Base-by-base conservation (phyloP, 2,797 vertebrate species). In the Dicrostonyx torquatus region DNA sequence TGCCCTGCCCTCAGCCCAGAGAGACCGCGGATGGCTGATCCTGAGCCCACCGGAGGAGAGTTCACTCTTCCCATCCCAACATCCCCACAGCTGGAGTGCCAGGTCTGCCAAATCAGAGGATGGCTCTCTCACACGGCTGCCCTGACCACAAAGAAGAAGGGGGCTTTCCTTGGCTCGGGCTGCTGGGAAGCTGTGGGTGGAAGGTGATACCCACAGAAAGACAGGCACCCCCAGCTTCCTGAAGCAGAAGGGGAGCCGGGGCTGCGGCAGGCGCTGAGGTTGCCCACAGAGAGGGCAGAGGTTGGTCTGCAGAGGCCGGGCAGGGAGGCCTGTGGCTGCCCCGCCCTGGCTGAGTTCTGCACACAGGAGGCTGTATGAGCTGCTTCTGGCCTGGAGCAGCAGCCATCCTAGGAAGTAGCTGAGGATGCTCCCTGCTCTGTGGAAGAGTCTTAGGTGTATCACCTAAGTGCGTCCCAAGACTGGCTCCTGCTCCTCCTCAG, bases 121-220 rank as follows among this genome's bases (percentile, higher is more conserved):
- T 2, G 0, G 72, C 31, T 37, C 18, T 91, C 75, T 2, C 53
- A 87, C 68, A 26, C 15, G n/a, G 83, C 86, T 64, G 18, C 85
- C 55, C 45, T 58, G 45, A 31, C 53, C 37, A 43, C 48, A 66
- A 55, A 2, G 15, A 45, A 55, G 37, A 73, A 34, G 40, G 87
- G 80, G 66, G 70, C 26, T 58, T 94, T 90, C 83, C 95, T 93
- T 0, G 0, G 34, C 58, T 50, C 24, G 13, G 40, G 75, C 80
- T 94, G 31, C 94, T 84, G 86, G 92, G 93, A 94, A 94, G 84
- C 90, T 94, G 84, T 85, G 90, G 87, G 92, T 85, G 89, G 82
- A n/a, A 92, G 92, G 87, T 62, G 72, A 34, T 31, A 95, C 91
- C 55, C 37, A 29, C 37, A 0, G 2, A 95, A 89, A 86, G 29